Percentiles rank a stretch among this genome's conserved stretches.
These are phyloP conservation scores for Epicampocera succincta DNA, from an alignment of 2,888 invertebrate species.

Conservation along the genomic window DNA sequence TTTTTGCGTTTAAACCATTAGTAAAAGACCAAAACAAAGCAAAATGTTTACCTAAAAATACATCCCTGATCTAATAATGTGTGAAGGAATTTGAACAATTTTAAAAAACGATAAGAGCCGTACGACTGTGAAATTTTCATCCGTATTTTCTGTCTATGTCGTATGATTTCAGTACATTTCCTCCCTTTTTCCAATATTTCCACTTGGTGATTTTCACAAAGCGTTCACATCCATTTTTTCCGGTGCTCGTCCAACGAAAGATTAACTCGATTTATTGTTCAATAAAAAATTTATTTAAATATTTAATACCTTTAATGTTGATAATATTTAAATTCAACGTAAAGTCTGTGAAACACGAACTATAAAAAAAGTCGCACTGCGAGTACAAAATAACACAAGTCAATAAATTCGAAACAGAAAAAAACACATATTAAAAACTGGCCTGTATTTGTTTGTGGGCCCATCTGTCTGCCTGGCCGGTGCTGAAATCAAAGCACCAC, in stretches of 20 bases:
- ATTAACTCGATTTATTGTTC: slow-evolving; percentile 16
- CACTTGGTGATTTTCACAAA: too few species aligned
- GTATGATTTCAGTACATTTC: too few species aligned
- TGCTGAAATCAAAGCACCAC: not conserved
- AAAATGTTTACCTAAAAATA: too few species aligned
- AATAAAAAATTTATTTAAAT: not conserved
- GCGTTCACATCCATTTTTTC: slow-evolving; percentile 14
- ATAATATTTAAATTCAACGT: slow-evolving; percentile 65
- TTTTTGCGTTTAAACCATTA: too few species aligned
- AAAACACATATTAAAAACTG: slow-evolving; percentile 22
- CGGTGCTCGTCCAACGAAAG: slow-evolving; percentile 3
- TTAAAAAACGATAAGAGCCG: too few species aligned
- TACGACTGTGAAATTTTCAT: too few species aligned
- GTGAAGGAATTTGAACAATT: too few species aligned
- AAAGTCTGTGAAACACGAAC: slow-evolving; percentile 61
- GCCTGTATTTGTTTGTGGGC: not conserved
- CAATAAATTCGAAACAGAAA: slow-evolving; percentile 3
- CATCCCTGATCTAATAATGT: too few species aligned
- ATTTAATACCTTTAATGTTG: slow-evolving; percentile 46
- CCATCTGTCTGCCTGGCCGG: not conserved
- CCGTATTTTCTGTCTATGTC: too few species aligned
- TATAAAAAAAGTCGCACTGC: slow-evolving; percentile 30
- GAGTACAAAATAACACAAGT: not conserved
- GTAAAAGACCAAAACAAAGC: too few species aligned
- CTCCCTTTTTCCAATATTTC: too few species aligned